Percentiles rank a stretch among this genome's conserved stretches.
Evolutionary conservation across 2,888 invertebrate genomes (phyloP).

Genomic region (Orthosia gracilis): DNA sequence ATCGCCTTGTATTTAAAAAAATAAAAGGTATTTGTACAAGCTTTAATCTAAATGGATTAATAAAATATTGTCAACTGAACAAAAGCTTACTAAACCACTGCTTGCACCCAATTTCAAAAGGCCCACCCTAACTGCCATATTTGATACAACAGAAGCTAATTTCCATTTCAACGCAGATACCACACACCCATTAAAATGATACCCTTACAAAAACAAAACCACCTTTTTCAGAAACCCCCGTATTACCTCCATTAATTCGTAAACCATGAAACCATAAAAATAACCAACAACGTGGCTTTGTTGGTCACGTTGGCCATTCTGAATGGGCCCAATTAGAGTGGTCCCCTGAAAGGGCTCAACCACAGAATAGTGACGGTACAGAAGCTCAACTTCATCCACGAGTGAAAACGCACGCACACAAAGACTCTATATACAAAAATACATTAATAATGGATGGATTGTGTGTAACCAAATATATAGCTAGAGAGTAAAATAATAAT

Average conservation of each 20-base stretch:
- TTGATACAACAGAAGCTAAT: conserved; percentile 30
- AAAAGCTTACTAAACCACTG: not conserved
- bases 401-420: not conserved
- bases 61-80: not conserved
- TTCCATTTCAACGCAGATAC: conserved; percentile 34
- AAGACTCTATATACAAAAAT: not conserved
- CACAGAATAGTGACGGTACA: conserved; percentile 16
- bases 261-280: conserved; percentile 70
- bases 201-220: conserved; percentile 36
- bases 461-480: not conserved
- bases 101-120: not conserved
- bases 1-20: too few species aligned
- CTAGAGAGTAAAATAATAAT: not conserved
- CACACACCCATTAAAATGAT: conserved; percentile 44
- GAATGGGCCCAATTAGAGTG: conserved; percentile 83
- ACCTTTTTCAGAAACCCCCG: conserved; percentile 30
- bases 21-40: too few species aligned
- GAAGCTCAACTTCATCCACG: not conserved
- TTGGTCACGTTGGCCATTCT: conserved; percentile 77
- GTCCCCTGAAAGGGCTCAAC: conserved; percentile 61
- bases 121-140: conserved; percentile 1
- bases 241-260: conserved; percentile 45
- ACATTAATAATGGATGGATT: not conserved
- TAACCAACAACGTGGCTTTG: conserved; percentile 65
- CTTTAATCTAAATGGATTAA: too few species aligned